Evolutionary conservation across 1,140 invertebrate species (phyloP).

Genomic region (Protaetia brevitarsis): DNA sequence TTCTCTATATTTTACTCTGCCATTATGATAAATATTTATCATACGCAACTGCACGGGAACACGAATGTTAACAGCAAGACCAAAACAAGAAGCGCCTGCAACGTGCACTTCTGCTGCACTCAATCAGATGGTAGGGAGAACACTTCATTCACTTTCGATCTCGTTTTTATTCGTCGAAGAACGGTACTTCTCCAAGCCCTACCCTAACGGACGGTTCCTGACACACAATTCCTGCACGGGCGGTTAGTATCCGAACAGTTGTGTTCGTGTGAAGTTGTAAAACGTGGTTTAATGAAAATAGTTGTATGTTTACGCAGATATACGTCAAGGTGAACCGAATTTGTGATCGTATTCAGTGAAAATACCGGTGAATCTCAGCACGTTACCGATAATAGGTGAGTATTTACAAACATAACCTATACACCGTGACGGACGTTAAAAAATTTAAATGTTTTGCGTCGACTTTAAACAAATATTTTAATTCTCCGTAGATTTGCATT

Average conservation of each 20-base stretch:
- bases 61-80: background rate
- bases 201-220: background rate
- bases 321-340: background rate
- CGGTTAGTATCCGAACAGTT: background rate
- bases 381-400: background rate
- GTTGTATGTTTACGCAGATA: background rate
- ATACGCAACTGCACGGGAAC: background rate
- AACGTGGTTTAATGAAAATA: background rate
- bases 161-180: background rate
- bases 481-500: too few species aligned
- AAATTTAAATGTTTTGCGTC: background rate
- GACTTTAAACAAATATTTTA: background rate
- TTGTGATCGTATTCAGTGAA: background rate
- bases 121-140: too few species aligned
- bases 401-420: constrained; percentile 11
- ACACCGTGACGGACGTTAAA: too few species aligned
- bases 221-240: background rate
- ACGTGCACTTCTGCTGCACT: background rate
- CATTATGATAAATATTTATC: too few species aligned
- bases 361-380: background rate
- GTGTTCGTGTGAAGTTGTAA: background rate
- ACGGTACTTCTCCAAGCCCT: background rate
- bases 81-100: background rate
- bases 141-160: background rate
- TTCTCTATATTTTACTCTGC: too few species aligned